Percentiles rank a stretch among this genome's conserved stretches.
Conservation (phyloP, 2,113 vertebrate species). For the Pholis gunnellus region DNA sequence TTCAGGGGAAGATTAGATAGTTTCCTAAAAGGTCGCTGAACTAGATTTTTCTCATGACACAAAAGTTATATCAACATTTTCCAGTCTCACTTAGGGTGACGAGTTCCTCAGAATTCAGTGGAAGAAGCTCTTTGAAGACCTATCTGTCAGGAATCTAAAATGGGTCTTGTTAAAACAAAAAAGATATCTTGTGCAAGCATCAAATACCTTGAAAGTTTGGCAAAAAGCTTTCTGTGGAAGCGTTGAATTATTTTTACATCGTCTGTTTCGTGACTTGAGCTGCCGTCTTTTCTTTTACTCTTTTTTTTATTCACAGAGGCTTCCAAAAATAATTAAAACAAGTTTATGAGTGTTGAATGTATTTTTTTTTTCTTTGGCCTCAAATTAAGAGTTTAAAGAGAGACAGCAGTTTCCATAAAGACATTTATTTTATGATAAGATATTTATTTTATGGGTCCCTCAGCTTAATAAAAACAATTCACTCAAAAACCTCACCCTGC, state of each 20-base stretch:
- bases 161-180: not conserved
- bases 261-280: not conserved
- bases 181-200: not conserved
- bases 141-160: not conserved
- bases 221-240: not conserved
- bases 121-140: not conserved
- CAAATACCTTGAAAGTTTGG: not conserved
- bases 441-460: conserved; percentile 5
- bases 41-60: not conserved
- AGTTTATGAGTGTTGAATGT: not conserved
- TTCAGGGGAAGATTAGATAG: not conserved
- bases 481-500: not conserved
- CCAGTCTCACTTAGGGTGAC: not conserved
- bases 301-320: not conserved
- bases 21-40: not conserved
- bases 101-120: not conserved
- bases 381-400: not conserved
- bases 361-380: not conserved
- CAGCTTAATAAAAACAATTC: conserved; percentile 2
- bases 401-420: not conserved
- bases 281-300: not conserved
- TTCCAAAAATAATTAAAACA: conserved; percentile 6
- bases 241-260: conserved; percentile 6
- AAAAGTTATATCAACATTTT: not conserved
- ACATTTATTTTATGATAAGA: no score